phyloP scores from a whole-genome alignment of 1,140 invertebrate genomes.

The Drosophila ogumai region DNA sequence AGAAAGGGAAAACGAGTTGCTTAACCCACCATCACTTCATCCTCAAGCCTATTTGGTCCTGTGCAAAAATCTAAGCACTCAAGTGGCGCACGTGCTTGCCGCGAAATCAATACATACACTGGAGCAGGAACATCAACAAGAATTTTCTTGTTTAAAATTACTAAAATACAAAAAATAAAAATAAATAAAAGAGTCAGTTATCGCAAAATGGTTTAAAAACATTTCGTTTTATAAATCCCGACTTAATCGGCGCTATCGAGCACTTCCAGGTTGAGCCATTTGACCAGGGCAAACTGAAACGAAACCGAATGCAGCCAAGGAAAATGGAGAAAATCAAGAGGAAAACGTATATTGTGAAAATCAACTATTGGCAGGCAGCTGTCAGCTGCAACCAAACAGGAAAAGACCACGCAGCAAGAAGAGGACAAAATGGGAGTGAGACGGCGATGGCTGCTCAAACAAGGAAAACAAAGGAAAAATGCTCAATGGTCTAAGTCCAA shows the following conservation, averaged over 20 bases:
- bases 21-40: conserved; percentile 45
- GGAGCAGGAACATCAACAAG: conserved; percentile 28
- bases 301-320: conserved; percentile 53
- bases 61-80: conserved; percentile 66
- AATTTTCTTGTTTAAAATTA: conserved; percentile 22
- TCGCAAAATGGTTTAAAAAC: background rate
- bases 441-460: conserved; percentile 53
- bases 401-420: conserved; percentile 25
- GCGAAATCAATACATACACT: conserved; percentile 78
- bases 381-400: conserved; percentile 66
- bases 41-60: conserved; percentile 32
- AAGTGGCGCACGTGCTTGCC: conserved; percentile 73
- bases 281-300: conserved; percentile 21
- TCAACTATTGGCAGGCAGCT: conserved; percentile 81
- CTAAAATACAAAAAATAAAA: background rate
- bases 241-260: conserved; percentile 18
- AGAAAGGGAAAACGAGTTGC: conserved; percentile 36
- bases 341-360: conserved; percentile 77
- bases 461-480: conserved; percentile 69
- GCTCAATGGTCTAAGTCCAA: conserved; percentile 33
- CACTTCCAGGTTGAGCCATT: conserved; percentile 10
- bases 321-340: conserved; percentile 71
- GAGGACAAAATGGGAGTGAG: conserved; percentile 16
- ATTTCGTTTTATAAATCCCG: background rate
- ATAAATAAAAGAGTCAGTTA: background rate